A percentile compares a stretch with the other conserved stretches of the same genome.
These are phyloP conservation scores for Redunca redunca DNA, from an alignment of 2,113 vertebrate species.

Conservation along the genomic window DNA sequence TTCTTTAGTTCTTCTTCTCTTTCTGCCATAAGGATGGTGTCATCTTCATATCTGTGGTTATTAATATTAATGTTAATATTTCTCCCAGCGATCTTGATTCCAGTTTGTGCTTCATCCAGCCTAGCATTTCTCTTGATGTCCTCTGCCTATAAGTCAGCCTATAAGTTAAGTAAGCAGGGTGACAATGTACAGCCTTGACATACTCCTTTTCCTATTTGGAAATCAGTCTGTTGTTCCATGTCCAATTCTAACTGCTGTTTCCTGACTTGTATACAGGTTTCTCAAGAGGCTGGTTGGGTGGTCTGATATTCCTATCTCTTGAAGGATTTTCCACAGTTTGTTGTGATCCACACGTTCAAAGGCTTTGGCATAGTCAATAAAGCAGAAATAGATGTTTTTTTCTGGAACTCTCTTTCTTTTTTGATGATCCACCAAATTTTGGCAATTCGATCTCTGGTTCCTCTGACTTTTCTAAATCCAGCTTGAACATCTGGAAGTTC, in stretches of 20 bases:
- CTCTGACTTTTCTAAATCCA: background rate
- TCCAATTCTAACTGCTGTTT: background rate
- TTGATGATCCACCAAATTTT: background rate
- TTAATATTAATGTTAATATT: background rate
- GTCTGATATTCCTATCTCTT: background rate
- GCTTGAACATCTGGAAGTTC: background rate
- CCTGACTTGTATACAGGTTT: background rate
- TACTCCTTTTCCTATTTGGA: background rate
- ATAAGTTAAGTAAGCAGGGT: background rate
- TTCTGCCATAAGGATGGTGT: background rate
- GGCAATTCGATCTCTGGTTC: background rate
- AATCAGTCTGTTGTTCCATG: background rate
- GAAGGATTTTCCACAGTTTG: background rate
- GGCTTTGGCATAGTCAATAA: background rate
- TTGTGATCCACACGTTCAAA: background rate
- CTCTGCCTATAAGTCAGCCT: background rate
- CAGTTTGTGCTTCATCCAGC: background rate
- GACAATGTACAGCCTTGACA: accelerated
- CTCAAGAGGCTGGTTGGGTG: background rate
- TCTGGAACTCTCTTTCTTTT: background rate
- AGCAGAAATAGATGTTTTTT: background rate
- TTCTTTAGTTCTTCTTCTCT: background rate
- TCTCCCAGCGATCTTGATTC: accelerated
- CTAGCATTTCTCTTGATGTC: background rate
- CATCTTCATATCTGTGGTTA: background rate